Base-by-base conservation (phyloP, 2,888 invertebrate species). In the Syritta pipiens region DNA sequence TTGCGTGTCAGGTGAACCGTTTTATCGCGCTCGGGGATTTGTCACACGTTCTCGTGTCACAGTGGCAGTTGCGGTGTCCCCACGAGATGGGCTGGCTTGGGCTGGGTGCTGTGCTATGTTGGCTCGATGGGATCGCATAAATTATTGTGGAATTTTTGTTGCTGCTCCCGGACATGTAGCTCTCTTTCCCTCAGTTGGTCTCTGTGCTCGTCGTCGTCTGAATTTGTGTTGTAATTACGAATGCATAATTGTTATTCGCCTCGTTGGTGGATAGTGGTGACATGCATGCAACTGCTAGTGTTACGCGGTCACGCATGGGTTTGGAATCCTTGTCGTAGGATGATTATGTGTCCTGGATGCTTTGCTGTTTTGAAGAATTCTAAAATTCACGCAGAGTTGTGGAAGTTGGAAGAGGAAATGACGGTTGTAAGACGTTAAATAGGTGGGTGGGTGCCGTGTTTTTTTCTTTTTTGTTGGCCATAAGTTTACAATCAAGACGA, bases 31-130 rank as follows among this genome's bases (percentile, higher is more conserved):
- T 79, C 57, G 57, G 59, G 81, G 79, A 81, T 81, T 79, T 74
- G 81, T 81, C 79, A 74, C 83, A 83, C 82, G 83, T 83, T 69
- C 83, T 83, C 84, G 83, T 86, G 85, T 77, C 28, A 55, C 53
- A 65, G 81, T 81, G 76, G 53, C 44, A 63, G 51, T 62, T 46
- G 32, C 49, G 42, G 68, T 71, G 82, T 81, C 83, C 83, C 82
- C 81, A 82, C 28, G 82, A 55, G 83, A 81, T 82, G 77, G 81
- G 57, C 60, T 40, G 32, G 55, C 40, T 32, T 28, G 24, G 19
- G 42, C 17, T 60, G 24, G 60, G 17, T 24, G 42, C 20, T 46
- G 19, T 20, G 10, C 46, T 42, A 14, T 37, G 44, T 14, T 24
- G 22, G 63, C 24, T 32, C 22, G 12, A 26, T 60, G 20, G 12